A percentile compares a stretch with the other conserved stretches of the same genome.
Evolutionary conservation across 2,888 invertebrate genomes (phyloP).

Genomic region (Cerceris rybyensis): DNA sequence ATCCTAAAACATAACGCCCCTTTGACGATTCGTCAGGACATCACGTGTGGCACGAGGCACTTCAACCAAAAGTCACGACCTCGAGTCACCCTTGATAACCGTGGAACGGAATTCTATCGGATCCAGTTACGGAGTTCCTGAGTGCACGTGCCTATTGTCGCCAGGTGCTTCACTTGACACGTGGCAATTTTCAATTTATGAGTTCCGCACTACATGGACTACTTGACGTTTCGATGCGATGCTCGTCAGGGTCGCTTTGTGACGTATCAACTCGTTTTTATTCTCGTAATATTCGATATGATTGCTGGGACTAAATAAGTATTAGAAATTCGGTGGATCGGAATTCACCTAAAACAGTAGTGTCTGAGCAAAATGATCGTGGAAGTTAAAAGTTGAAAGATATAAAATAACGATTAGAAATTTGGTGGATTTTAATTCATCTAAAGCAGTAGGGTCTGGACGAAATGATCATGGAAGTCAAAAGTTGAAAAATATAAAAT

Average conservation of each 20-base stretch:
- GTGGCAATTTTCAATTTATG: slow-evolving; percentile 75
- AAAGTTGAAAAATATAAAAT: too few relatives aligned
- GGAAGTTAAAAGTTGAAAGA: too few relatives aligned
- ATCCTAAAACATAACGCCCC: slow-evolving; percentile 34
- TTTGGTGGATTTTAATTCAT: too few relatives aligned
- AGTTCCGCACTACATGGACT: slow-evolving; percentile 37
- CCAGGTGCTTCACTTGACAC: slow-evolving; percentile 77
- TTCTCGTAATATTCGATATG: neutral
- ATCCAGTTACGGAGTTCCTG: slow-evolving; percentile 58
- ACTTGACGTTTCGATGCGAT: slow-evolving; percentile 74
- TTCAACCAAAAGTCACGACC: slow-evolving; percentile 40
- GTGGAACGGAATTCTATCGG: slow-evolving; percentile 49
- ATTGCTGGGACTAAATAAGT: neutral
- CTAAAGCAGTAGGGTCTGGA: too few relatives aligned
- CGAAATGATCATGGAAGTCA: too few relatives aligned
- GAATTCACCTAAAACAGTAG: too few relatives aligned
- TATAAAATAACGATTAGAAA: too few relatives aligned
- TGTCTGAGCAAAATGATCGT: too few relatives aligned
- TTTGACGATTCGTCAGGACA: slow-evolving; percentile 36
- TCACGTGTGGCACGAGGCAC: slow-evolving; percentile 37
- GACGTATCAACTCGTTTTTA: slow-evolving; percentile 24
- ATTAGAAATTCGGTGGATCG: too few relatives aligned
- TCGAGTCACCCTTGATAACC: slow-evolving; percentile 56
- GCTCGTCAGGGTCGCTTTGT: slow-evolving; percentile 36
- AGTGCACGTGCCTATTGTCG: slow-evolving; percentile 74